Evolutionary conservation across 2,797 vertebrate genomes (phyloP), one percentile per base, ranked within the genome.

Genomic region (Rhynchonycteris naso): DNA sequence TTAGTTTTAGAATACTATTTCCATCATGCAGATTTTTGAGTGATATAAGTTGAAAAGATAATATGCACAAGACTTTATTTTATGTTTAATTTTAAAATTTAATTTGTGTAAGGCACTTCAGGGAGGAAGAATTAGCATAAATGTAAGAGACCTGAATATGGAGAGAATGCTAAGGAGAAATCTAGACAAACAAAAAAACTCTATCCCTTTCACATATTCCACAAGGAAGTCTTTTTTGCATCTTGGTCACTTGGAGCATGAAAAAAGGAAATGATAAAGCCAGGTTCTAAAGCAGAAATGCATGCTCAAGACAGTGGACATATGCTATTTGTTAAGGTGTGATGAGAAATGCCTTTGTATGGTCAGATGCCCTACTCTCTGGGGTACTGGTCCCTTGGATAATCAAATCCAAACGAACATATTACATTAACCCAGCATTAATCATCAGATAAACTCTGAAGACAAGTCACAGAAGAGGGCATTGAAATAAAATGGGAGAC

Each of bases 401-500:
- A 97, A 97, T 93, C n/a, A 96, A 93, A 97, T 95, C 71, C 74
- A 92, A 95, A 76, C 19, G 84, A 30, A 61, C 74, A 52, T 54
- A 92, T 88, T 96, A 96, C 94, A 92, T 97, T 97, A 97, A 59
- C 30, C 65, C 24, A 93, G 82, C n/a, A 92, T 93, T 93, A 84
- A 90, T 91, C 54, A 76, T 30, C 30, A 93, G 58, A 84, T 87
- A 92, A 88, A 6, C 28, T 93, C 63, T 50, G 84, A 24, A 69
- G 65, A 50, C 59, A 87, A 90, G 84, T 74, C 85, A 86, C 19
- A 59, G 78, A 78, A 80, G 26, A 91, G 43, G 78, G 12, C 22
- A 94, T 65, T 85, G 78, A 82, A 93, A 75, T 74, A 50, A 92
- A 65, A 2, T 28, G 5, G 52, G n/a, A 84, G 24, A n/a, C 28